These are phyloP conservation scores for Cololabis saira DNA, from an alignment of 2,113 vertebrate species.

Conservation along the genomic window DNA sequence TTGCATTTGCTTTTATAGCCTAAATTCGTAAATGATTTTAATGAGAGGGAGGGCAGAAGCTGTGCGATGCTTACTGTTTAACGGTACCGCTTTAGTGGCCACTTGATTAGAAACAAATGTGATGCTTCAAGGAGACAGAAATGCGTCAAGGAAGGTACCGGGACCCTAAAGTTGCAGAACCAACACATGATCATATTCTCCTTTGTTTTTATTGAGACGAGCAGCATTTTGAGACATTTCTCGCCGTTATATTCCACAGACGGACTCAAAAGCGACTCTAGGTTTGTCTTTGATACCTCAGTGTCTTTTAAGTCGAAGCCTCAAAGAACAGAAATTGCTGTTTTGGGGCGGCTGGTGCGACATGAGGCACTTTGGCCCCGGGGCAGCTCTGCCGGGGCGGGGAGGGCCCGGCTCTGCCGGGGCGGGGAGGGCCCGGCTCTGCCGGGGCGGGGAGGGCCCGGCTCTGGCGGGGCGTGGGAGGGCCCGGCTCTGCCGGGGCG, in stretches of 20 bases:
- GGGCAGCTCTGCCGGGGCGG: constrained; percentile 62
- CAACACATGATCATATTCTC: neutral
- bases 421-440: constrained; percentile 53
- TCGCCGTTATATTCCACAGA: constrained; percentile 15
- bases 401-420: constrained; percentile 59
- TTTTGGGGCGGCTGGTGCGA: constrained; percentile 57
- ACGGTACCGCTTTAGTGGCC: constrained; percentile 60
- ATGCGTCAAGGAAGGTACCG: neutral
- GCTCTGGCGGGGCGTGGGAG: constrained; percentile 60
- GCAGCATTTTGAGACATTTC: constrained; percentile 23
- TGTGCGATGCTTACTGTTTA: constrained; percentile 43
- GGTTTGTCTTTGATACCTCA: constrained; percentile 28
- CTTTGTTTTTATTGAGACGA: constrained; percentile 5
- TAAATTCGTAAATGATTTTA: constrained; percentile 77
- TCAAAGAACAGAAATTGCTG: constrained; percentile 61
- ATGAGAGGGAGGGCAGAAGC: constrained; percentile 58
- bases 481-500: constrained; percentile 60
- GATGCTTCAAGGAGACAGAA: constrained; percentile 19
- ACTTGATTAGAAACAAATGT: constrained; percentile 70
- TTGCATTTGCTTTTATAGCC: constrained; percentile 72
- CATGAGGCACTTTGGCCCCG: constrained; percentile 50
- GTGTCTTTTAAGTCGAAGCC: constrained; percentile 44
- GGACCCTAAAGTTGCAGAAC: neutral
- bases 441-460: constrained; percentile 63
- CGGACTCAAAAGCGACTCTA: constrained; percentile 6